Percentiles rank a stretch among this genome's conserved stretches.
These are phyloP conservation scores for Sarotherodon lohbergeri DNA, from an alignment of 2,113 vertebrate species.

Conservation along the genomic window DNA sequence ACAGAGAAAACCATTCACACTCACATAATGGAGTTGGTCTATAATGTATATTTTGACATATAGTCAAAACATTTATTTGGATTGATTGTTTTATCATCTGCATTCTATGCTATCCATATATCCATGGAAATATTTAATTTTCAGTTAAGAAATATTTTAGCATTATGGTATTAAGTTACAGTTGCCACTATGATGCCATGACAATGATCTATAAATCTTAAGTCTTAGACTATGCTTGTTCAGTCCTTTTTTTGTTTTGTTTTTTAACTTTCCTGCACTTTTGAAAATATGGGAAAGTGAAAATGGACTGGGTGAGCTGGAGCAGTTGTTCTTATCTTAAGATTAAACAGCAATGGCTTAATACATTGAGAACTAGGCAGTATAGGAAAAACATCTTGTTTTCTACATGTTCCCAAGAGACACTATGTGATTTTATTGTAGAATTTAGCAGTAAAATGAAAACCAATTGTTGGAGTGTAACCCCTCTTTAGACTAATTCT, in stretches of 20 bases:
- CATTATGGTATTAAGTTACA: neutral
- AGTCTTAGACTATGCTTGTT: neutral
- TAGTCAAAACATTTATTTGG: neutral
- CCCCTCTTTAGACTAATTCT: neutral
- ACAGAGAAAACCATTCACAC: neutral
- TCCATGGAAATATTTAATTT: neutral
- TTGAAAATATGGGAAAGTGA: neutral
- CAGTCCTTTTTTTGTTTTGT: neutral
- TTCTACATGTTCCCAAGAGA: neutral
- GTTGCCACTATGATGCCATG: neutral
- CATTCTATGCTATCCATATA: neutral
- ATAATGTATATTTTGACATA: neutral
- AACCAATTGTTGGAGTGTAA: neutral
- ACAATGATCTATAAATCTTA: neutral
- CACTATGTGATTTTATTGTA: neutral
- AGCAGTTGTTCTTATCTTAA: neutral
- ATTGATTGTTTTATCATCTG: neutral
- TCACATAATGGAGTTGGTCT: neutral
- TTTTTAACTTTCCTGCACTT: neutral
- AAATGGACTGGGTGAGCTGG: rapidly evolving
- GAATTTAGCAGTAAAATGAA: neutral
- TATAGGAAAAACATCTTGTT: neutral
- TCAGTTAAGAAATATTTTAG: neutral
- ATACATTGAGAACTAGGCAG: rapidly evolving
- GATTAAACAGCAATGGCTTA: neutral